Evolutionary conservation across 2,888 invertebrate genomes (phyloP).

Genomic region (Mylabris sibirica): DNA sequence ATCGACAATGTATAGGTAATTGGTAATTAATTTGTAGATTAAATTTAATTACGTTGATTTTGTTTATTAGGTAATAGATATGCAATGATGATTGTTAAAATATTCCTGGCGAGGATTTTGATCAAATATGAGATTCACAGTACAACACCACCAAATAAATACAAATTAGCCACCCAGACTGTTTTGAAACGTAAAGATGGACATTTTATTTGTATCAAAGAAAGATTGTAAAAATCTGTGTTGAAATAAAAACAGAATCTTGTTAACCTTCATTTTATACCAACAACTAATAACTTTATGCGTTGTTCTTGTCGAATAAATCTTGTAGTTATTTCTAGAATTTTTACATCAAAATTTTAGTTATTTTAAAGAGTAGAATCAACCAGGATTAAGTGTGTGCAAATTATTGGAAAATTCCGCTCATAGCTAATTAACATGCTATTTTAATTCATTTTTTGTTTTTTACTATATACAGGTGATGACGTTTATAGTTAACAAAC

Average conservation of each 20-base stretch:
- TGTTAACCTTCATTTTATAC: neutral
- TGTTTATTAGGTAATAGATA: slow-evolving; percentile 68
- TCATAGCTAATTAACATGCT: no score
- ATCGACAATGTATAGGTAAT: slow-evolving; percentile 74
- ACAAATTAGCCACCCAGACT: slow-evolving; percentile 70
- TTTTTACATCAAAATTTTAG: no score
- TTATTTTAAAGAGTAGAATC: no score
- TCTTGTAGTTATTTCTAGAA: no score
- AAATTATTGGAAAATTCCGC: no score
- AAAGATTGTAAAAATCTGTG: neutral
- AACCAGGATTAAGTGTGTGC: no score
- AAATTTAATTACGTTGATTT: neutral
- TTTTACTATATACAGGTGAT: no score
- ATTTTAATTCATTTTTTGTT: no score
- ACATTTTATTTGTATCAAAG: slow-evolving; percentile 59
- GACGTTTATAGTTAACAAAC: neutral
- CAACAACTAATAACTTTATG: no score
- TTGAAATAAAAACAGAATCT: slow-evolving; percentile 33
- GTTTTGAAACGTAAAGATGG: slow-evolving; percentile 74
- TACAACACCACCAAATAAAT: slow-evolving; percentile 68
- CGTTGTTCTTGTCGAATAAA: no score
- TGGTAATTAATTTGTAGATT: neutral
- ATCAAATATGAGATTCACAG: slow-evolving; percentile 70
- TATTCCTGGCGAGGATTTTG: slow-evolving; percentile 71
- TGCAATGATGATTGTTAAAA: slow-evolving; percentile 74